Evolutionary conservation across 2,113 vertebrate species (phyloP).

Genomic region (Melanerpes formicivorus): DNA sequence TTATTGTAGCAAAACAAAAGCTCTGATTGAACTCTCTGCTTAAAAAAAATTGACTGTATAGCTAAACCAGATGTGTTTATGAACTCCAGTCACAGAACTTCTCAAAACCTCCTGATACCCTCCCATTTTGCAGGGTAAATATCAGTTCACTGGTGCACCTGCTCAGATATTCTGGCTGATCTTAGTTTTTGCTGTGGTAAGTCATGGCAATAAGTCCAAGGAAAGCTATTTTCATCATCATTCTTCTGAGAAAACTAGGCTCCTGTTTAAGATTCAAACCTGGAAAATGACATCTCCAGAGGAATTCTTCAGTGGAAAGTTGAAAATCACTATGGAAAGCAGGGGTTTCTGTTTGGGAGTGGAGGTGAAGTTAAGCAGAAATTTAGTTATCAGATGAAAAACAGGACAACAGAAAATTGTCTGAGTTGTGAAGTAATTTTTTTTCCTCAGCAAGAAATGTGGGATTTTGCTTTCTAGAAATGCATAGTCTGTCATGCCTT

Average conservation of each 20-base stretch:
- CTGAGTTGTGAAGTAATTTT: background rate
- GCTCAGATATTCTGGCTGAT: background rate
- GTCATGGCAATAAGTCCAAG: background rate
- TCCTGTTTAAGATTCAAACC: background rate
- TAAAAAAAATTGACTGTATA: background rate
- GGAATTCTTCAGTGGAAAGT: background rate
- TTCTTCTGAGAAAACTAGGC: background rate
- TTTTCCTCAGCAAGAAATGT: background rate
- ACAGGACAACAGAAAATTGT: background rate
- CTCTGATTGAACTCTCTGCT: background rate
- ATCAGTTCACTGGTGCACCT: background rate
- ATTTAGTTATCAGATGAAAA: background rate
- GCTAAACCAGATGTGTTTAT: background rate
- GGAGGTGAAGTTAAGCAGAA: background rate
- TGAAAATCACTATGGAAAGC: background rate
- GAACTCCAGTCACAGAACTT: background rate
- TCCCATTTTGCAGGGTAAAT: fast-evolving
- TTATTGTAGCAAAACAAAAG: background rate
- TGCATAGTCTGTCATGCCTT: background rate
- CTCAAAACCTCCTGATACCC: background rate
- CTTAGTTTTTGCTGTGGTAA: background rate
- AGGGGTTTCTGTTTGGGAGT: background rate
- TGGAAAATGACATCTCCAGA: background rate
- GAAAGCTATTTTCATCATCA: background rate
- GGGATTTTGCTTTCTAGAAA: background rate